Evolutionary conservation across 2,113 vertebrate genomes (phyloP).

Genomic region (Origma solitaria): DNA sequence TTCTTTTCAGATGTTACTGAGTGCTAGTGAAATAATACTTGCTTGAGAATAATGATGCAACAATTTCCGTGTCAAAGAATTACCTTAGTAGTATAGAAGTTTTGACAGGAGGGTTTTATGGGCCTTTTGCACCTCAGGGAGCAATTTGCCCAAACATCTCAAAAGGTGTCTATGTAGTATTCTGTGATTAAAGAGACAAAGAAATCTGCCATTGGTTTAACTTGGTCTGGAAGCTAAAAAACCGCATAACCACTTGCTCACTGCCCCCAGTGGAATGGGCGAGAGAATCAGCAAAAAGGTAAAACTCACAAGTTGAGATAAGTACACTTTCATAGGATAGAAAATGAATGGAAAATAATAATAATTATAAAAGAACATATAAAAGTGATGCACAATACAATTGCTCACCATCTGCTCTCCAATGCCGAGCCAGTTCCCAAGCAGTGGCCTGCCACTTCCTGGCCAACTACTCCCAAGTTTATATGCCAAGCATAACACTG

Average conservation of each 20-base stretch:
- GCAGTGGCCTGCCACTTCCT: background rate
- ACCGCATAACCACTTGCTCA: background rate
- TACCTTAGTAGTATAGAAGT: background rate
- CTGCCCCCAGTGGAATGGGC: background rate
- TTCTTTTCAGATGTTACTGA: background rate
- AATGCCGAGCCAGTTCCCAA: background rate
- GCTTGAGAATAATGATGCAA: background rate
- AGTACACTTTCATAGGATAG: background rate
- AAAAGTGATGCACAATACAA: background rate
- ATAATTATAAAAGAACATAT: background rate
- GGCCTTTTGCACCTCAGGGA: background rate
- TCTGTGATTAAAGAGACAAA: background rate
- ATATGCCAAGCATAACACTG: background rate
- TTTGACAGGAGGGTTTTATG: background rate
- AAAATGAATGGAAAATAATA: background rate
- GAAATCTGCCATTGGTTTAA: background rate
- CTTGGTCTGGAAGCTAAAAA: background rate
- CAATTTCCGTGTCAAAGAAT: background rate
- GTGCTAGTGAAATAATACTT: background rate
- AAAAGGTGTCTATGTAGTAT: background rate
- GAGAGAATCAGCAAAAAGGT: background rate
- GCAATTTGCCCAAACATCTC: background rate
- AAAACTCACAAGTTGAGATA: background rate
- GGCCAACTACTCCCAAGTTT: background rate
- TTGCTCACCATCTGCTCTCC: background rate